Evolutionary conservation across 2,113 vertebrate species (phyloP).

Genomic region (Leptobrachium ailaonicum): DNA sequence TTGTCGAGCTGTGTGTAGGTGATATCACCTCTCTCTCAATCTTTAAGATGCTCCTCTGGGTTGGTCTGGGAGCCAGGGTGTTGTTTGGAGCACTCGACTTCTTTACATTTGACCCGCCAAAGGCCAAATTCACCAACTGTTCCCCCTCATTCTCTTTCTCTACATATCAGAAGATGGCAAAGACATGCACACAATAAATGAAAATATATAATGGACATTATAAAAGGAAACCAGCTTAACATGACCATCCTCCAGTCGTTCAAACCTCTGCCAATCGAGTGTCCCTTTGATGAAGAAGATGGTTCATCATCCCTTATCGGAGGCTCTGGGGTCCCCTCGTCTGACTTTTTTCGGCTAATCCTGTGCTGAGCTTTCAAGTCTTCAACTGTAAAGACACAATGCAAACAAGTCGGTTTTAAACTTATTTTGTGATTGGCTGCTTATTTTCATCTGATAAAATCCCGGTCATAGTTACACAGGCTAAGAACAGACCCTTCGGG

Average conservation of each 20-base stretch:
- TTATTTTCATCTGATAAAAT: no score
- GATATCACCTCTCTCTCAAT: constrained; percentile 6
- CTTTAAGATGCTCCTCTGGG: constrained; percentile 23
- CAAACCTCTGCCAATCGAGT: constrained; percentile 50
- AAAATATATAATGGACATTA: no score
- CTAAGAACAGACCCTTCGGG: no score
- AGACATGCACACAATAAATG: no score
- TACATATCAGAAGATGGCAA: background rate
- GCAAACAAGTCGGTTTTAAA: no score
- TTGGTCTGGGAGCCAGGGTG: constrained; percentile 1
- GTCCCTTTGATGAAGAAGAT: background rate
- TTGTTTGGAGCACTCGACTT: background rate
- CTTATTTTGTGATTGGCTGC: no score
- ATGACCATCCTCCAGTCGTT: background rate
- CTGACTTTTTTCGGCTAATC: constrained; percentile 47
- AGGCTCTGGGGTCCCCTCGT: background rate
- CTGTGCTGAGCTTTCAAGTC: constrained; percentile 62
- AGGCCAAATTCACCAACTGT: background rate
- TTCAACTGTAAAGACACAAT: constrained; percentile 53
- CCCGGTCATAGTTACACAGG: no score
- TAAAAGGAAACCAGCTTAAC: background rate
- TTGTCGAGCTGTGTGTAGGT: background rate
- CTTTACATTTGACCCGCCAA: background rate
- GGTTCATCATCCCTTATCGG: background rate
- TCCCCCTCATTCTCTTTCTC: background rate